Percentiles rank a stretch among this genome's conserved stretches.
phyloP scores from a whole-genome alignment of 1,140 invertebrate species.

The Calosoma granatense region DNA sequence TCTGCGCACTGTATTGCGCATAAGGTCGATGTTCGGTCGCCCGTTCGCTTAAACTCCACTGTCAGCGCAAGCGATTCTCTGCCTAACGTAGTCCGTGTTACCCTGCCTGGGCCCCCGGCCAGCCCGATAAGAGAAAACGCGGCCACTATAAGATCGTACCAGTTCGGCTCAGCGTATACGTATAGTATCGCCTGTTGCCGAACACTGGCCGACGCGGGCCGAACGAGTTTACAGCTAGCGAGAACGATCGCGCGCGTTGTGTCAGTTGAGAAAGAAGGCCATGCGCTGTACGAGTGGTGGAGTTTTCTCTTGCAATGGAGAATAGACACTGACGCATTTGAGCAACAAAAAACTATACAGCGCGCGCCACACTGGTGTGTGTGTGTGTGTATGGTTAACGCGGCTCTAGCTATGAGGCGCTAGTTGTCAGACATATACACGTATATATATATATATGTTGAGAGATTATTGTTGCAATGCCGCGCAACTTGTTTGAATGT shows the following conservation, averaged over 20 bases:
- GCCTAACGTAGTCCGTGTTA: slow-evolving; percentile 19
- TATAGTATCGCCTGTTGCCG: too few relatives aligned
- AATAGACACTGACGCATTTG: slow-evolving; percentile 22
- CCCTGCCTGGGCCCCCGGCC: slow-evolving; percentile 28
- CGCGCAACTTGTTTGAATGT: background rate
- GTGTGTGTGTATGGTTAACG: slow-evolving; percentile 19
- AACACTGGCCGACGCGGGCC: background rate
- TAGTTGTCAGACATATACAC: slow-evolving; percentile 25
- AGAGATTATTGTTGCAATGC: too few relatives aligned
- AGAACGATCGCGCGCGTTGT: slow-evolving; percentile 18
- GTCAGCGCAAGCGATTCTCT: slow-evolving; percentile 20
- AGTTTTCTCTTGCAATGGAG: slow-evolving; percentile 26
- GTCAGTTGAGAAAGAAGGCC: slow-evolving; percentile 26
- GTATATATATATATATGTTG: too few relatives aligned
- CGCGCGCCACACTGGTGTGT: slow-evolving; percentile 18
- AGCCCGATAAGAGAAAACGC: slow-evolving; percentile 30
- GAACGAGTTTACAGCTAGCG: too few relatives aligned
- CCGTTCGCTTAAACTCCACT: slow-evolving; percentile 9
- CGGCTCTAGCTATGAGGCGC: slow-evolving; percentile 24
- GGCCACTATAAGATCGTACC: slow-evolving; percentile 8
- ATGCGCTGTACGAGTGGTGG: slow-evolving; percentile 26
- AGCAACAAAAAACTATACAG: slow-evolving; percentile 13
- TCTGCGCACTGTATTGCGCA: background rate
- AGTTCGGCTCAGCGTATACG: too few relatives aligned
- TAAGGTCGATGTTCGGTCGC: background rate